Evolutionary conservation across 2,888 invertebrate genomes (phyloP).

Genomic region (Himalopsyche japonica): DNA sequence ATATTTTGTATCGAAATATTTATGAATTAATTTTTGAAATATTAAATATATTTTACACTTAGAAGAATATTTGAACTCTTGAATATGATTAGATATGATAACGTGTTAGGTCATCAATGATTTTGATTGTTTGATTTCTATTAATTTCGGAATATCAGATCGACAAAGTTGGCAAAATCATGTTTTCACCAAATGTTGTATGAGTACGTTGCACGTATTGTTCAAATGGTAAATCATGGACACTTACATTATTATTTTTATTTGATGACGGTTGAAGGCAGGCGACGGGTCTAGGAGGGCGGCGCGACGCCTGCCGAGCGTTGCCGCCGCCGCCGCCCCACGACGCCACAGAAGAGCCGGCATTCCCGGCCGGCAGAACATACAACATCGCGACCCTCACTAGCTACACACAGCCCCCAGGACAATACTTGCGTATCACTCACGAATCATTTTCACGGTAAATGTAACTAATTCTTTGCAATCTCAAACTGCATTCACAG

Average conservation of each 20-base stretch:
- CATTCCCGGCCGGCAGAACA: constrained; percentile 27
- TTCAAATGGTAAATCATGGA: background rate
- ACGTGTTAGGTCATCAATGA: too few relatives aligned
- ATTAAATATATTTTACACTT: too few relatives aligned
- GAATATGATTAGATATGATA: too few relatives aligned
- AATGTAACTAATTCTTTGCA: background rate
- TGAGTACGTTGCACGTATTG: background rate
- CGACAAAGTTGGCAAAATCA: too few relatives aligned
- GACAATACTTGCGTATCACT: constrained; percentile 13
- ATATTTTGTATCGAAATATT: too few relatives aligned
- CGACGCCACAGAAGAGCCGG: constrained; percentile 8
- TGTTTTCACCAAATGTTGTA: too few relatives aligned
- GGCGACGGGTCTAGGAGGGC: constrained; percentile 46
- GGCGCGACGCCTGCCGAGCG: constrained; percentile 46
- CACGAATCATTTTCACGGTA: constrained; percentile 24
- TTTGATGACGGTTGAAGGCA: constrained; percentile 41
- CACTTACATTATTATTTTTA: constrained; percentile 22
- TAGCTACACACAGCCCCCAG: constrained; percentile 45
- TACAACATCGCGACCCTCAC: constrained; percentile 40
- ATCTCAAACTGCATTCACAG: too few relatives aligned
- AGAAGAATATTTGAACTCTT: too few relatives aligned
- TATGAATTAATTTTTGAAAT: too few relatives aligned
- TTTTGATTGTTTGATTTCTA: too few relatives aligned
- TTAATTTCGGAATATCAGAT: too few relatives aligned
- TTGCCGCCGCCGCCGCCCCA: constrained; percentile 25